These are phyloP conservation scores for Apodemia hepburni DNA, from an alignment of 2,888 invertebrate species.

Conservation along the genomic window DNA sequence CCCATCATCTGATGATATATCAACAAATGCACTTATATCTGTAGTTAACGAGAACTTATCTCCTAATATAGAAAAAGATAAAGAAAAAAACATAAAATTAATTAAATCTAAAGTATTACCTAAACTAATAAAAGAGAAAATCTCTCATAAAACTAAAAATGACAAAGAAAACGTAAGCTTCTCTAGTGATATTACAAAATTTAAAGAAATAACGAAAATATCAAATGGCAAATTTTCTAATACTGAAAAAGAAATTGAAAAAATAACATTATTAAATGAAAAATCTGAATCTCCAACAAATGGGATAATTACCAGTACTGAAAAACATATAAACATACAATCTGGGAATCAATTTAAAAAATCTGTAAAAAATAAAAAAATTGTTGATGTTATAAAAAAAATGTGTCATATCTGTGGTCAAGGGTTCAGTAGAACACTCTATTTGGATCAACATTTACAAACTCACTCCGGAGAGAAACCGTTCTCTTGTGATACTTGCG, in stretches of 20 bases:
- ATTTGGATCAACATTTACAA: slow-evolving; percentile 7
- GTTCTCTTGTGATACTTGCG: slow-evolving; percentile 4
- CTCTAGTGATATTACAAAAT: not conserved
- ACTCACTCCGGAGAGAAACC: slow-evolving; percentile 1
- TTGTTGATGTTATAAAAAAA: not conserved
- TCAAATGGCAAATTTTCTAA: not conserved
- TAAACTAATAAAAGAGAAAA: not conserved
- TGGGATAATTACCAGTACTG: not conserved
- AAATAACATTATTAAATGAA: not conserved
- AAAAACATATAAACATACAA: not conserved
- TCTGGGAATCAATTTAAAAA: not conserved
- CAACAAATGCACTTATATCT: not conserved
- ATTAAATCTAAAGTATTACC: not conserved
- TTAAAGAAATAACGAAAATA: not conserved
- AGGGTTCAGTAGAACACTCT: not conserved
- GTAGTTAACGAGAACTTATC: not conserved
- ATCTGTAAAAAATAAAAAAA: not conserved
- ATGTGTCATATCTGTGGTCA: slow-evolving; percentile 3
- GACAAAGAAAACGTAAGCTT: not conserved
- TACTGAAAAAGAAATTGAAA: not conserved
- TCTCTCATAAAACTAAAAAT: not conserved
- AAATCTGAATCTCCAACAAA: not conserved
- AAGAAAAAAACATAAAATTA: too few species aligned
- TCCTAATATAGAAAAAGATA: not conserved
- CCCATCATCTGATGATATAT: not conserved